Percentiles rank a stretch among this genome's conserved stretches.
phyloP scores from a whole-genome alignment of 2,113 vertebrate genomes.

The Acanthochromis polyacanthus region DNA sequence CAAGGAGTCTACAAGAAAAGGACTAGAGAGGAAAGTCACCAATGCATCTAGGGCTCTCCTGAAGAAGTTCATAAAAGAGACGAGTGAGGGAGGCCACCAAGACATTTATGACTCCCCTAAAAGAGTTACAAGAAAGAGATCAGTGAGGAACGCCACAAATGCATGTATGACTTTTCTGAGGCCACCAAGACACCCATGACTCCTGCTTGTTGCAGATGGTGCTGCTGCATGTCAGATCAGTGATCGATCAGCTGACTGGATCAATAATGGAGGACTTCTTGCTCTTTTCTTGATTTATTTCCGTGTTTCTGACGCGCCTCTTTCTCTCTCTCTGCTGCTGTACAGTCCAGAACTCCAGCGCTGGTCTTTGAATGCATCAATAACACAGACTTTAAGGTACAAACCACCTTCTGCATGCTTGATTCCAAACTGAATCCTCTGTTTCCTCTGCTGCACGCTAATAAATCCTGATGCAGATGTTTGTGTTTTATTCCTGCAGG shows the following conservation, averaged over 20 bases:
- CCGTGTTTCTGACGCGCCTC: not conserved
- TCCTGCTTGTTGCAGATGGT: not conserved
- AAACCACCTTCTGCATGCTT: constrained; percentile 21
- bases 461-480: constrained; percentile 11
- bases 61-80: too few relatives aligned
- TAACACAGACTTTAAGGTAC: constrained; percentile 99
- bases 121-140: too few relatives aligned
- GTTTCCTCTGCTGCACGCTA: too few relatives aligned
- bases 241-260: constrained; percentile 4
- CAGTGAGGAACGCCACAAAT: too few relatives aligned
- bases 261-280: not conserved
- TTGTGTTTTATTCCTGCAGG: constrained; percentile 82
- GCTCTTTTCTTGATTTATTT: not conserved
- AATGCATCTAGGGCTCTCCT: too few relatives aligned
- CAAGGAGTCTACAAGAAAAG: too few relatives aligned
- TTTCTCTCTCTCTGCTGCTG: constrained; percentile 17
- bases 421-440: too few relatives aligned
- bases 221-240: not conserved
- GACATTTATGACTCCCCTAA: too few relatives aligned
- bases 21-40: too few relatives aligned
- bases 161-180: too few relatives aligned
- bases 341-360: constrained; percentile 89
- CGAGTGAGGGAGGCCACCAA: too few relatives aligned
- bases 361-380: constrained; percentile 99
- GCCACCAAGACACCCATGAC: too few relatives aligned